Base-by-base conservation (phyloP, 1,140 invertebrate genomes). In the Apis dorsata region DNA sequence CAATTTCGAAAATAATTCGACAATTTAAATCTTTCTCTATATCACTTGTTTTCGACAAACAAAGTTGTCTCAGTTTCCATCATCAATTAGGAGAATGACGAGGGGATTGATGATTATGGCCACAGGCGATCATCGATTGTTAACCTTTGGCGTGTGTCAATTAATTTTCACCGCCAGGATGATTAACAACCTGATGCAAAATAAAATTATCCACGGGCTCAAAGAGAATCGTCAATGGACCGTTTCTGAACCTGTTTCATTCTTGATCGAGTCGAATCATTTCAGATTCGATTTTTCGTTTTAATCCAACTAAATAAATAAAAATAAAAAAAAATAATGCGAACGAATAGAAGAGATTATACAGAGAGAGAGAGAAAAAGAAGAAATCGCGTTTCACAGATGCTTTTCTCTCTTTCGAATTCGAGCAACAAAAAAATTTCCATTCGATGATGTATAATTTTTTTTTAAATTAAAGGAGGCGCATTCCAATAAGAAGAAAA, bases 151-250 rank as follows among this genome's bases (percentile, higher is more conserved):
- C 53, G 19, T 57, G 53, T 75, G 71, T 81, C 79, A 72, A 81
- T 81, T 75, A 59, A 74, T 66, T 65, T 44, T 53, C 53, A 65
- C 19, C n/a, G 34, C 4, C 34, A 7, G 51, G 62, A 49, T 65
- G 71, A 62, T 75, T 66, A 66, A 74, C 44, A 57, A 28, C 28
- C n/a, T 17, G 21, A n/a, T 81, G 53, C 21, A 51, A 75, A 81
- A 81, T 80, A 80, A 80, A 80, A 80, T 80, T 80, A 80, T 73
- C 79, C n/a, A n/a, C 13, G n/a, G 8, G 51, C 5, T 72, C 59
- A 55, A 72, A 73, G 70, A 28, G 2, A 10, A 17, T 55, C 21
- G 34, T 63, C 59, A 65, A 80, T 73, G 59, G 55, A 73, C 59
- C 44, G 17, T 53, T 0, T n/a, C 60, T 15, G 15, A 21, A 11